phyloP scores from a whole-genome alignment of 2,113 vertebrate species.

The Acrocephalus arundinaceus region DNA sequence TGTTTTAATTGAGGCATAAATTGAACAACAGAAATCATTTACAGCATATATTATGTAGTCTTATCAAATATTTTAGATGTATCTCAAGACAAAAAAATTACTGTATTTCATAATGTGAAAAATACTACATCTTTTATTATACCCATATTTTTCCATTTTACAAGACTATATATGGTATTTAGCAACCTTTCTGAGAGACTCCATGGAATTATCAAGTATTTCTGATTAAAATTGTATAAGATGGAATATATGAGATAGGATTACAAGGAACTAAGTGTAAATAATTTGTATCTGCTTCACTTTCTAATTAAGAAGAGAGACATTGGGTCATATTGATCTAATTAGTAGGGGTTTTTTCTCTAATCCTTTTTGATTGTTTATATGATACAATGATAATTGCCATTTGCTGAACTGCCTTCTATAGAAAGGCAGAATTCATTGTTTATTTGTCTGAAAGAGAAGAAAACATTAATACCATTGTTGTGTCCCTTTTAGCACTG shows the following conservation, averaged over 20 bases:
- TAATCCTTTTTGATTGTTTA: background rate
- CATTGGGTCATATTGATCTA: background rate
- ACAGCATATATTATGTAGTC: background rate
- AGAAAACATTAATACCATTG: background rate
- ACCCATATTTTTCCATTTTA: background rate
- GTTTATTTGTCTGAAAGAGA: background rate
- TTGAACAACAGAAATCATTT: background rate
- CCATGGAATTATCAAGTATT: background rate
- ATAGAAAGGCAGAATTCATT: background rate
- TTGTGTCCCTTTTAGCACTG: background rate
- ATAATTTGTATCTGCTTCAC: background rate
- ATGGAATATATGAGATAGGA: background rate
- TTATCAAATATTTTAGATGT: background rate
- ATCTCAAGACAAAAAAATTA: background rate
- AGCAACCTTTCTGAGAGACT: background rate
- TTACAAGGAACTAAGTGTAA: background rate
- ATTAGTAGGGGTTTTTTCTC: background rate
- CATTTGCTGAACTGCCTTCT: background rate
- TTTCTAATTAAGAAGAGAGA: background rate
- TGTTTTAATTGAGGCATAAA: background rate
- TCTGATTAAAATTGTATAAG: background rate
- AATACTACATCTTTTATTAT: background rate
- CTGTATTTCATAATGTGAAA: background rate
- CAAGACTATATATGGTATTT: fast-evolving
- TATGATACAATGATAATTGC: background rate